These are phyloP conservation scores for Alcedo atthis DNA, from an alignment of 2,797 vertebrate genomes.

Conservation along the genomic window DNA sequence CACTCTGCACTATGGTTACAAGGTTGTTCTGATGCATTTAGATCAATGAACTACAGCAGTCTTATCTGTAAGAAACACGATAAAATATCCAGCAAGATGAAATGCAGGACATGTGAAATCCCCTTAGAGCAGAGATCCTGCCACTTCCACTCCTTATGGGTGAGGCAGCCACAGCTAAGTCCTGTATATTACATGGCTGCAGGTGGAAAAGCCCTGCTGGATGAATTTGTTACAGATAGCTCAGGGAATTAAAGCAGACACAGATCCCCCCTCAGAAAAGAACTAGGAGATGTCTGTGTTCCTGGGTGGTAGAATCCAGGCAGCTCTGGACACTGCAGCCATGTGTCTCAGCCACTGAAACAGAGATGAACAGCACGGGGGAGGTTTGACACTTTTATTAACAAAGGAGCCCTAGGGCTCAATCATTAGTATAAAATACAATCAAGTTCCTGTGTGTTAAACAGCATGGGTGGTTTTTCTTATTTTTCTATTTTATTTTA, in stretches of 20 bases:
- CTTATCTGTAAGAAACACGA: not conserved
- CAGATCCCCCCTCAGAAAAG: not conserved
- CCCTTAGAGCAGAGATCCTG: not conserved
- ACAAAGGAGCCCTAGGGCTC: constrained; percentile 82
- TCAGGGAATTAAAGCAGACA: not conserved
- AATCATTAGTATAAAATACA: constrained; percentile 81
- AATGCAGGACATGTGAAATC: not conserved
- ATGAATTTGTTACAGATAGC: not conserved
- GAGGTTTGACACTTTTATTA: constrained; percentile 76
- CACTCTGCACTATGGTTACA: not conserved
- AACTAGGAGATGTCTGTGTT: not conserved
- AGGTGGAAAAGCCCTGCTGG: not conserved
- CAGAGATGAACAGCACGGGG: not conserved
- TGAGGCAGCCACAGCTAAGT: not conserved
- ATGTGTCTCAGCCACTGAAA: not conserved
- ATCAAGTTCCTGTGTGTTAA: constrained; percentile 70
- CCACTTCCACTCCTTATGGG: not conserved
- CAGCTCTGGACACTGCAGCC: not conserved
- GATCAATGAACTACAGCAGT: not conserved
- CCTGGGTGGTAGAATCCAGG: not conserved
- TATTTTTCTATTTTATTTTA: constrained; percentile 69
- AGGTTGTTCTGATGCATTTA: not conserved
- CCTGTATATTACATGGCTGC: not conserved
- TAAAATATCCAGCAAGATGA: not conserved
- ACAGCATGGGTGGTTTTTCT: constrained; percentile 50